Base-by-base conservation (phyloP, 1,140 invertebrate genomes). In the Vanessa atalanta region DNA sequence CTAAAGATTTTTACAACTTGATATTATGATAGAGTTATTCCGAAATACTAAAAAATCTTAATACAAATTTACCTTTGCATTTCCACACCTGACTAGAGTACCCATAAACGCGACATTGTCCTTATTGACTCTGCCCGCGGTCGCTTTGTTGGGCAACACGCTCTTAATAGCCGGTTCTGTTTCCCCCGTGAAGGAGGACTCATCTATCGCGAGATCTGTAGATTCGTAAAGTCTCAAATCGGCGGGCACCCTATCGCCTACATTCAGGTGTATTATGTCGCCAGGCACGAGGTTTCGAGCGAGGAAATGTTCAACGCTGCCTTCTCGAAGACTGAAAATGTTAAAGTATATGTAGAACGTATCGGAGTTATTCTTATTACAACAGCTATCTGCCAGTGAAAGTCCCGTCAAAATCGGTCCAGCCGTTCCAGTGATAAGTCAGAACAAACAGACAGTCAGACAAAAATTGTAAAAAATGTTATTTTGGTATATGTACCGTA, bases 21-120 rank as follows among this genome's bases (percentile, higher is more conserved):
- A 31, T 31, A 31, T 31, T 31, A 0, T 31, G 26, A 31, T 1
- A 0, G 26, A 31, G 26, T 31, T 31, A 31, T 31, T 31, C 26
- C 26, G 26, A 31, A 43, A 43, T 14, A n/a, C 13, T 9, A 3
- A 48, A 16, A 3, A 9, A 9, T 12, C 20, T 9, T 61, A 64
- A 79, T 51, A 70, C 57, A 20, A n/a, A 80, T 88, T 89, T 91
- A 97, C 97, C 94, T 98, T 99, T 72, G 98, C 99, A 91, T 97
- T 97, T n/a, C 99, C 99, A 90, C 97, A 98, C 53, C 98, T 94
- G 5, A 99, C 98, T 57, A 99, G 93, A 0, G 99, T 99, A 48
- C 99, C 99, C 98, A 99, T 99, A 89, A 99, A 99, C 6, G 98
- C 98, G 74, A 99, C 97, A 92, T 99, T 99, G 79, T 95, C 96